Evolutionary conservation across 2,888 invertebrate genomes (phyloP).

Genomic region (Oscheius onirici): DNA sequence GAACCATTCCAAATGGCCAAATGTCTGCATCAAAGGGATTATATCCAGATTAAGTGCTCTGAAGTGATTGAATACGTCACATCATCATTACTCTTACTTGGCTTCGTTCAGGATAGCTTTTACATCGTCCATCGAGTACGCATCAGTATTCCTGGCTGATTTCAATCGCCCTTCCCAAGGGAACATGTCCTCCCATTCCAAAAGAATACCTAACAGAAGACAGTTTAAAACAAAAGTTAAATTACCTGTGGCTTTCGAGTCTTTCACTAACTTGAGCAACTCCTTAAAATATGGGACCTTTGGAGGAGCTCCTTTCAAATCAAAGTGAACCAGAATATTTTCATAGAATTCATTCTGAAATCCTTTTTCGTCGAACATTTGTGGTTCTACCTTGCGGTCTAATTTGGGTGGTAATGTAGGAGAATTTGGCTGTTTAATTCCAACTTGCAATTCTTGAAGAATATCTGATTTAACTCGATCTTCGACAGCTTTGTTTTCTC

Average conservation of each 20-base stretch:
- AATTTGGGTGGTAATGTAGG: background rate
- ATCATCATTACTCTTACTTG: constrained; percentile 1
- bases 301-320: constrained; percentile 85
- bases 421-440: background rate
- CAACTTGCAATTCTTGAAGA: background rate
- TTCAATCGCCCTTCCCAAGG: constrained; percentile 79
- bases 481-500: background rate
- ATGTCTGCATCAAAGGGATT: constrained; percentile 86
- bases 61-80: constrained; percentile 65
- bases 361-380: background rate
- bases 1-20: constrained; percentile 85
- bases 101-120: constrained; percentile 78
- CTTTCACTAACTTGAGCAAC: constrained; percentile 78
- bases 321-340: constrained; percentile 81
- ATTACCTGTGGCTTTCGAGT: constrained; percentile 78
- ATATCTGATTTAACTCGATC: background rate
- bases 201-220: constrained; percentile 78
- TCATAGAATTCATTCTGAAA: constrained; percentile 53
- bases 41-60: constrained; percentile 76
- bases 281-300: constrained; percentile 75
- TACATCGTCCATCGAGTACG: constrained; percentile 80
- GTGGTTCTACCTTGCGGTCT: background rate
- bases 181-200: constrained; percentile 90
- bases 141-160: constrained; percentile 78
- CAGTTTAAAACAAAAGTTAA: background rate